Evolutionary conservation across 92 coral and sea anemone species (phyloP).

Genomic region (Porites lobata): DNA sequence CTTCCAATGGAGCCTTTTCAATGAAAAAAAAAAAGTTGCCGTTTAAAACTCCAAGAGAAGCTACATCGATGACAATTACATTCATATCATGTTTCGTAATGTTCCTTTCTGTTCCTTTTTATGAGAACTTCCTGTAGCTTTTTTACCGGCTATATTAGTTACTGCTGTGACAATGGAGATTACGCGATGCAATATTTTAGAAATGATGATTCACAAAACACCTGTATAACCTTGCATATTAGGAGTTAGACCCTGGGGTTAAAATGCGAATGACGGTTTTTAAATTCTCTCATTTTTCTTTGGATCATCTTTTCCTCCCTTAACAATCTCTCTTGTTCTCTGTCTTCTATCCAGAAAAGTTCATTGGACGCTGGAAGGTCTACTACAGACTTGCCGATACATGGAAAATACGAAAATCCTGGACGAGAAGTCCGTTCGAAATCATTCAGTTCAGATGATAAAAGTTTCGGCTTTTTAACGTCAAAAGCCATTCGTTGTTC

Average conservation of each 20-base stretch:
- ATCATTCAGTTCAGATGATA: not conserved
- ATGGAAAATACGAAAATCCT: constrained; percentile 29
- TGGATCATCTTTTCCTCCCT: constrained; percentile 14
- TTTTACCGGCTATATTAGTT: no score
- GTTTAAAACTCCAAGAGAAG: no score
- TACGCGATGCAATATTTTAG: not conserved
- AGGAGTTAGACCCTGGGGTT: not conserved
- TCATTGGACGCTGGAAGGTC: not conserved
- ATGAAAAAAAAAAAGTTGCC: no score
- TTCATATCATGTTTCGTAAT: no score
- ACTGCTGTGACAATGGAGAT: not conserved
- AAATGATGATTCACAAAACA: not conserved
- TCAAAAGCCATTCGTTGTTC: not conserved
- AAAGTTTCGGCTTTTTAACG: not conserved
- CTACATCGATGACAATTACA: no score
- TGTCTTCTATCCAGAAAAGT: not conserved
- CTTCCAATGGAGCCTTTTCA: no score
- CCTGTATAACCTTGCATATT: not conserved
- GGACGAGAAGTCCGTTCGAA: not conserved
- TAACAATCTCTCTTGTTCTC: not conserved
- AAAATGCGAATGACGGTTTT: constrained; percentile 33
- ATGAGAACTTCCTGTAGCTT: no score
- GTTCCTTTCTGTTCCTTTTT: no score
- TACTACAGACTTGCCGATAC: not conserved
- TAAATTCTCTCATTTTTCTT: constrained; percentile 36